These are phyloP conservation scores for Pagrus major DNA, from an alignment of 2,113 vertebrate species.

Conservation along the genomic window DNA sequence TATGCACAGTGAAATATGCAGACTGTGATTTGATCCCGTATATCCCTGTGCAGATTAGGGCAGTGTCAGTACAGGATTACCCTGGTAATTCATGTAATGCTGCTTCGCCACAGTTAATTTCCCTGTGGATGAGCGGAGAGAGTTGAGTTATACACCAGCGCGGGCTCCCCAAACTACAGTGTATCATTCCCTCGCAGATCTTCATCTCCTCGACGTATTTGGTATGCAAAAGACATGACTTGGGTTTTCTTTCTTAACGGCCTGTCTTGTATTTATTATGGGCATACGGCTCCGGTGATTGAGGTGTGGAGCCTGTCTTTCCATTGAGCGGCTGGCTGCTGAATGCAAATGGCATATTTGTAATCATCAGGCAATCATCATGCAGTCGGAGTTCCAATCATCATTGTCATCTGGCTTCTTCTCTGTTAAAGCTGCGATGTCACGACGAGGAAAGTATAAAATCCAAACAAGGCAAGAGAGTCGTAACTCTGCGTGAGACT, in stretches of 20 bases:
- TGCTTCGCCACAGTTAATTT: slow-evolving; percentile 75
- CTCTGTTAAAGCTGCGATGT: slow-evolving; percentile 6
- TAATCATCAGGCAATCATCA: slow-evolving; percentile 55
- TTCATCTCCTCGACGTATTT: slow-evolving; percentile 47
- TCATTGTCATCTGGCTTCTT: slow-evolving; percentile 36
- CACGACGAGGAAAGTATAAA: slow-evolving; percentile 2
- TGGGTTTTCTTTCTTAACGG: slow-evolving; percentile 43
- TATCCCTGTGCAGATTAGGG: slow-evolving; percentile 74
- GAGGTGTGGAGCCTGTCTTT: slow-evolving; percentile 43
- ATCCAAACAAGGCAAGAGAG: neutral
- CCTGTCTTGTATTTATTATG: slow-evolving; percentile 54
- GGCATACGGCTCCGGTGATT: slow-evolving; percentile 46
- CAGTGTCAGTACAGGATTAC: slow-evolving; percentile 77
- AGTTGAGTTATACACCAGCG: slow-evolving; percentile 53
- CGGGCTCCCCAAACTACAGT: slow-evolving; percentile 60
- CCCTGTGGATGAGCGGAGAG: slow-evolving; percentile 70
- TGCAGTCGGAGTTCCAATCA: slow-evolving; percentile 34
- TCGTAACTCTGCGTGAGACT: neutral
- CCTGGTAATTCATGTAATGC: slow-evolving; percentile 77
- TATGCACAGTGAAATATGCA: slow-evolving; percentile 63
- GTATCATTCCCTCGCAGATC: slow-evolving; percentile 47
- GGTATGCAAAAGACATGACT: slow-evolving; percentile 54
- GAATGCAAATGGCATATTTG: slow-evolving; percentile 55
- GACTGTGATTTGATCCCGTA: slow-evolving; percentile 69
- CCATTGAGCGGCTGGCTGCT: slow-evolving; percentile 23